Evolutionary conservation across 2,797 vertebrate genomes (phyloP).

Genomic region (Scyliorhinus canicula): DNA sequence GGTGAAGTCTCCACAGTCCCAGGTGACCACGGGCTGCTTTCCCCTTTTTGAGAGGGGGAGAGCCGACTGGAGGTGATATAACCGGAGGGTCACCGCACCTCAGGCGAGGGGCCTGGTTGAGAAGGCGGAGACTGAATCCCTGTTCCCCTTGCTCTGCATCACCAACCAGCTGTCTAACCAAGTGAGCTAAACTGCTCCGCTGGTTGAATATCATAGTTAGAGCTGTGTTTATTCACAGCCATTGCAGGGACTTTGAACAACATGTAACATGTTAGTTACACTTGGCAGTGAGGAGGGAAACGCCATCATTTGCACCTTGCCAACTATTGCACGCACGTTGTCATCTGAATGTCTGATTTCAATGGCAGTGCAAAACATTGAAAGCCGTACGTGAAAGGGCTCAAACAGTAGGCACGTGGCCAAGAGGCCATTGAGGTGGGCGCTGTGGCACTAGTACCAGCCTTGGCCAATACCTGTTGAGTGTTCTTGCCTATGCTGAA

Average conservation of each 20-base stretch:
- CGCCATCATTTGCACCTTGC: background rate
- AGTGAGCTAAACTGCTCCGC: too few species aligned
- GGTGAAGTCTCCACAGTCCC: too few species aligned
- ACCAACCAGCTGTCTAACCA: too few species aligned
- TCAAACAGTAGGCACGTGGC: background rate
- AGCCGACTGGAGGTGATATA: too few species aligned
- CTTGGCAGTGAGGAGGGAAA: background rate
- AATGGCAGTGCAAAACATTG: background rate
- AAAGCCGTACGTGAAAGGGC: background rate
- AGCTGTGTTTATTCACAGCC: background rate
- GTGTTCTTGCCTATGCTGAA: background rate
- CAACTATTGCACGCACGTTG: background rate
- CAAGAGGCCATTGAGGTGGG: background rate
- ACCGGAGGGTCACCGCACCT: too few species aligned
- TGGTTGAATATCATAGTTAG: background rate
- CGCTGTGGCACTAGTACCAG: background rate
- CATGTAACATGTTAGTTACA: background rate
- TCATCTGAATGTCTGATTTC: background rate
- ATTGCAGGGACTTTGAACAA: background rate
- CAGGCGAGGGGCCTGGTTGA: too few species aligned
- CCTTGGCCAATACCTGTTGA: background rate
- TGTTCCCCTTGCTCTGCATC: too few species aligned
- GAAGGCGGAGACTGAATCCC: too few species aligned
- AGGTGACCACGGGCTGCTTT: too few species aligned
- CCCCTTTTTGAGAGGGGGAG: too few species aligned